phyloP scores from a whole-genome alignment of 2,888 invertebrate species.

The Agriopis marginaria region DNA sequence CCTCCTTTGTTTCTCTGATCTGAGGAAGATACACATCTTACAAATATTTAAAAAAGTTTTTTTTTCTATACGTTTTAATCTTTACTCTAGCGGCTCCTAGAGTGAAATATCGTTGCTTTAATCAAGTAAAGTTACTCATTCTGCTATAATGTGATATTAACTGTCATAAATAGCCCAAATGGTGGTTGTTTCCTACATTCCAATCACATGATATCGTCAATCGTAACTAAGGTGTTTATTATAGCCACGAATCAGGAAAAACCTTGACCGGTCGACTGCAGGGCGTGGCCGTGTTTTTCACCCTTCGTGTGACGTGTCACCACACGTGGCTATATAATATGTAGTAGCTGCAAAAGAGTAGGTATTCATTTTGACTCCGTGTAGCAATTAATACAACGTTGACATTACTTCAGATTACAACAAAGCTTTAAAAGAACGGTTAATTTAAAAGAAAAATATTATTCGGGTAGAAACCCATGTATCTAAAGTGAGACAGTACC shows the following conservation, averaged over 20 bases:
- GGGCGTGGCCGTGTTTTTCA: slow-evolving; percentile 6
- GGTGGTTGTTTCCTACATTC: slow-evolving; percentile 6
- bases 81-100: too few relatives aligned
- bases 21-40: too few relatives aligned
- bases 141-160: not conserved
- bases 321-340: not conserved
- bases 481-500: too few relatives aligned
- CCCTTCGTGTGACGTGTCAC: not conserved
- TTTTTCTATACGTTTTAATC: too few relatives aligned
- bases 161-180: slow-evolving; percentile 1
- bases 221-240: slow-evolving; percentile 19
- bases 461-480: too few relatives aligned
- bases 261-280: slow-evolving; percentile 14
- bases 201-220: slow-evolving; percentile 10
- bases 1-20: too few relatives aligned
- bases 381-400: not conserved
- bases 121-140: not conserved
- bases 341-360: not conserved
- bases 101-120: not conserved
- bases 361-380: not conserved
- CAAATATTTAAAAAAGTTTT: too few relatives aligned
- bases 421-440: too few relatives aligned
- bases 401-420: too few relatives aligned
- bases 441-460: too few relatives aligned
- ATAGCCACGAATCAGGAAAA: slow-evolving; percentile 9